Evolutionary conservation across 2,797 vertebrate species (phyloP), one percentile per base, ranked within the genome.

Genomic region (Paedocypris micromegethes): DNA sequence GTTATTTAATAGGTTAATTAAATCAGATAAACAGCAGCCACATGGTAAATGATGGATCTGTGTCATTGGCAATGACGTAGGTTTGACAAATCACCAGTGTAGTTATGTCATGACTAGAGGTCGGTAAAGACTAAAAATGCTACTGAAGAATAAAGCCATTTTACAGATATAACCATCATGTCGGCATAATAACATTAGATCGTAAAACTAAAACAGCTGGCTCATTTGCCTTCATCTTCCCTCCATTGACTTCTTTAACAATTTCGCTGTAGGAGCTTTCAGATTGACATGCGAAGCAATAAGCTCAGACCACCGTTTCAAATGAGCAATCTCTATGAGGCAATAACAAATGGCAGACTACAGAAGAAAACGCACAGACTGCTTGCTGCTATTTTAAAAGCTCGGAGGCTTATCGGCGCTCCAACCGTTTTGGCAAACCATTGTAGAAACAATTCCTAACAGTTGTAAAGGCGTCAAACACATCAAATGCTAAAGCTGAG

Each of bases 371-470:
- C 56, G 59, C 68, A 68, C 74, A 72, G 70, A 65, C 66, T 72
- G 72, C 70, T 68, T 72, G 67, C 65, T 67, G 60, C 63, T 62
- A 70, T 67, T 73, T 81, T 66, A 76, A 78, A 74, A 79, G 75
- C 77, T 72, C 69, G 56, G 58, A 75, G 75, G 41, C 56, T 45
- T 56, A 75, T 67, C 58, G 62, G 64, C 38, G 56, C n/a, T 46
- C 44, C 59, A 62, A 59, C 53, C 62, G 65, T 77, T 49, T 73
- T 70, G 76, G 77, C 74, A 75, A 71, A 47, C 45, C 39, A 8
- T 9, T 50, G 55, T 58, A 51, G 57, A 58, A 59, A 48, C 50
- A 61, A 61, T 59, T 75, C 66, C 66, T 66, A 77, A 73, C 9
- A 68, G 71, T 56, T 57, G 63, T 58, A 67, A 75, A 75, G 51